These are phyloP conservation scores for Mesitornis unicolor DNA, from an alignment of 2,113 vertebrate species.

Conservation along the genomic window DNA sequence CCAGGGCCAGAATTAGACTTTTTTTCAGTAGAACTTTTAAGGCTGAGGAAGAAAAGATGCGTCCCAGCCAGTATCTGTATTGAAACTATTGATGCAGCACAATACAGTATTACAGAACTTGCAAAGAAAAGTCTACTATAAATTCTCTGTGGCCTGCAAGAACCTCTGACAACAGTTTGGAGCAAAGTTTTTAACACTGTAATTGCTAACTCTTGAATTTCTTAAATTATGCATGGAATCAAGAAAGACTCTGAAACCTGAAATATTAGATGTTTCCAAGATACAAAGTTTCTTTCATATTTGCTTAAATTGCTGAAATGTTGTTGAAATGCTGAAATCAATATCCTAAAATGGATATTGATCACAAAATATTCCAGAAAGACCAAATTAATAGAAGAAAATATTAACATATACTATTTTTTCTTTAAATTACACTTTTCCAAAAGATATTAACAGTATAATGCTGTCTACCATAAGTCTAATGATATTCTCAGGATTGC, in stretches of 20 bases:
- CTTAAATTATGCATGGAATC: not conserved
- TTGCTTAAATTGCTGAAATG: not conserved
- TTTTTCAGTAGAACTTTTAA: not conserved
- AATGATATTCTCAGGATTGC: not conserved
- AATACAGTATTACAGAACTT: not conserved
- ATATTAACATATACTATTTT: not conserved
- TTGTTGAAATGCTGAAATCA: no score
- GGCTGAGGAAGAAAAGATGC: not conserved
- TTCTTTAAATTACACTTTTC: not conserved
- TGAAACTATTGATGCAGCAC: not conserved
- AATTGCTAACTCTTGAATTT: not conserved
- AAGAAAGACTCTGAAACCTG: not conserved
- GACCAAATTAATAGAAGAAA: not conserved
- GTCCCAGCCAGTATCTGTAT: not conserved
- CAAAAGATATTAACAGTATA: not conserved
- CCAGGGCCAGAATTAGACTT: not conserved
- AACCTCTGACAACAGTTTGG: not conserved
- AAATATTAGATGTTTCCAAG: not conserved
- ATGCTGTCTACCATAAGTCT: not conserved
- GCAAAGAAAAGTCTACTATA: not conserved
- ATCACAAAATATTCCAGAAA: not conserved
- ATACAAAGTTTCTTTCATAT: not conserved
- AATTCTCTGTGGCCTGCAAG: not conserved
- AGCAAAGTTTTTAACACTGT: rapidly evolving
- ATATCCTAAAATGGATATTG: not conserved